Base-by-base conservation (phyloP, 2,797 vertebrate genomes). In the Rhabdophis nuchalis region DNA sequence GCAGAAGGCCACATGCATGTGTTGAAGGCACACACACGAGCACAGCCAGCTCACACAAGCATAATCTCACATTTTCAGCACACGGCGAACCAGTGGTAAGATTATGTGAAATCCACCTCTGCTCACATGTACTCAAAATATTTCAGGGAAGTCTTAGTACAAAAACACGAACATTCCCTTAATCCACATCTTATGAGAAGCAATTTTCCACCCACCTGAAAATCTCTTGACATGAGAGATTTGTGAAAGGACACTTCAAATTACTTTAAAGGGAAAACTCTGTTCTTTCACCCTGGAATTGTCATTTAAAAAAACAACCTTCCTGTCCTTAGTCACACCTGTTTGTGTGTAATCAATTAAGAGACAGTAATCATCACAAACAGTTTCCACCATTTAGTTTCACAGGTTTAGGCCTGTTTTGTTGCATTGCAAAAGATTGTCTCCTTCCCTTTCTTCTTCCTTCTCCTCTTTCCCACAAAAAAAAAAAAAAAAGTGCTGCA, bases 281-380 rank as follows among this genome's bases (percentile, higher is more conserved):
- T 85, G 89, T 86, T 93, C 88, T 0, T 91, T 93, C 92, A 86
- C 95, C 92, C 90, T 92, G 93, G 94, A 96, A 96, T 89, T 36
- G 94, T 95, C 96, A 93, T 64, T 29, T 13, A 23, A 58, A 60
- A 61, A 61, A 64, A 64, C 13, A 64, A n/a, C 94, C 94, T 96
- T 94, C 94, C 95, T 96, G 95, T 95, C 95, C 94, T 97, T 95
- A 93, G 95, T 96, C 96, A 97, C 96, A 96, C 96, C 97, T 96
- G 95, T 96, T 96, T 95, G 93, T 92, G 94, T 95, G 95, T 97
- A 97, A 97, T 97, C 95, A 97, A 96, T 96, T 97, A 96, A 95
- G 94, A 96, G 94, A 95, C 95, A 94, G 96, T 96, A 97, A 97
- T 97, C 96, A 92, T 91, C 96, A 95, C 89, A 95, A 95, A 95